A percentile compares a stretch with the other conserved stretches of the same genome.
phyloP scores from a whole-genome alignment of 35 echinoderm and acorn worm species.

The Apostichopus parvimensis region DNA sequence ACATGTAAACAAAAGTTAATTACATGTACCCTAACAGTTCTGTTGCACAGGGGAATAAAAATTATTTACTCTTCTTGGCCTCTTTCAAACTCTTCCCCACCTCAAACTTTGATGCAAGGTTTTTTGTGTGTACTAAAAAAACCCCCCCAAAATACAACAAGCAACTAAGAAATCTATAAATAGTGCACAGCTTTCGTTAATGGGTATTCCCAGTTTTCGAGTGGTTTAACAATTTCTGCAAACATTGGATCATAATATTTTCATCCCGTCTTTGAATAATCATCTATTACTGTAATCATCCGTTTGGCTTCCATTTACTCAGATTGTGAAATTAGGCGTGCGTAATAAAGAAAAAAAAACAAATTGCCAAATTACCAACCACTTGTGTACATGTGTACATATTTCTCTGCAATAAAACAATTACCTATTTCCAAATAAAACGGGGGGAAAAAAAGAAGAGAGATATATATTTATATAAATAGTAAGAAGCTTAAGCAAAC shows the following conservation, averaged over 20 bases:
- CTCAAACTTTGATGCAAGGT: too few relatives aligned
- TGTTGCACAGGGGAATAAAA: too few relatives aligned
- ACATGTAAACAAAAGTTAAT: too few relatives aligned
- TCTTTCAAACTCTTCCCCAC: too few relatives aligned
- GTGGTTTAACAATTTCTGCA: background rate
- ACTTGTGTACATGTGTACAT: background rate
- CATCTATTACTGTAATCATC: background rate
- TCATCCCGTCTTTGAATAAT: background rate
- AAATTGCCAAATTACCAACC: background rate
- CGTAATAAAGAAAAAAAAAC: too few relatives aligned
- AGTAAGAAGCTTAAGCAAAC: background rate
- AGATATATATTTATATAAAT: background rate
- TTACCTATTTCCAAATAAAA: background rate
- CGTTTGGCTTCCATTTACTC: background rate
- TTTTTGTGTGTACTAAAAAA: too few relatives aligned
- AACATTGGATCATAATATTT: background rate
- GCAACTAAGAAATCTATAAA: too few relatives aligned
- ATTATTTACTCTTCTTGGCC: too few relatives aligned
- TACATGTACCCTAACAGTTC: too few relatives aligned
- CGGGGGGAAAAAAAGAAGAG: background rate
- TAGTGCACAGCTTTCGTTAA: background rate
- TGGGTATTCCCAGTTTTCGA: background rate
- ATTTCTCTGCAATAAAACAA: background rate
- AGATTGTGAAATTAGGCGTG: background rate
- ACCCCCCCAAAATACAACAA: too few relatives aligned